Evolutionary conservation across 2,888 invertebrate species (phyloP).

Genomic region (Ormia ochracea): DNA sequence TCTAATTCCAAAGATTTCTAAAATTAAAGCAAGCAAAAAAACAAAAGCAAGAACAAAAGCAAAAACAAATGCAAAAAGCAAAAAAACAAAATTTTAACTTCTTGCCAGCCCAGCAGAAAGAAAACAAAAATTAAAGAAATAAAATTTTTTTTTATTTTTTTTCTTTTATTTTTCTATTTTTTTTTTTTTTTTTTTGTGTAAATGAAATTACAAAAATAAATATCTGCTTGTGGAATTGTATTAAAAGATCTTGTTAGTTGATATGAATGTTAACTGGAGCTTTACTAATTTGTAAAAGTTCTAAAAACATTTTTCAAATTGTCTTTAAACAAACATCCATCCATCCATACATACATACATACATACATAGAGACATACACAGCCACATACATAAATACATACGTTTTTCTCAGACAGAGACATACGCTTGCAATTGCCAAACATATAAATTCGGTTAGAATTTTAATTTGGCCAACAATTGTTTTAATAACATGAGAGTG

Average conservation of each 20-base stretch:
- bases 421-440: constrained; percentile 14
- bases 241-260: constrained; percentile 24
- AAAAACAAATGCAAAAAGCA: no score
- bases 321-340: constrained; percentile 7
- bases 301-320: constrained; percentile 41
- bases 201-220: neutral
- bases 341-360: constrained; percentile 13
- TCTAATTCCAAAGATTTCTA: neutral
- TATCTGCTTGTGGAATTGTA: constrained; percentile 7
- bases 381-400: constrained; percentile 10
- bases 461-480: constrained; percentile 59
- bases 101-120: no score
- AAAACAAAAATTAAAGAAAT: neutral
- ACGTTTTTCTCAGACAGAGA: neutral
- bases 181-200: neutral
- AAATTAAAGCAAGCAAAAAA: neutral
- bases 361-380: no score
- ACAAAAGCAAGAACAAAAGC: no score
- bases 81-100: no score
- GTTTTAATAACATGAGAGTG: constrained; percentile 47
- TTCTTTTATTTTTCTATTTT: no score
- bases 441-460: constrained; percentile 56
- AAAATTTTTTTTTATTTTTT: no score
- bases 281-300: constrained; percentile 53
- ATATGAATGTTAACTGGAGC: constrained; percentile 60